A percentile compares a stretch with the other conserved stretches of the same genome.
phyloP scores from a whole-genome alignment of 2,888 invertebrate species.

The Glyphotaelius pellucidus region DNA sequence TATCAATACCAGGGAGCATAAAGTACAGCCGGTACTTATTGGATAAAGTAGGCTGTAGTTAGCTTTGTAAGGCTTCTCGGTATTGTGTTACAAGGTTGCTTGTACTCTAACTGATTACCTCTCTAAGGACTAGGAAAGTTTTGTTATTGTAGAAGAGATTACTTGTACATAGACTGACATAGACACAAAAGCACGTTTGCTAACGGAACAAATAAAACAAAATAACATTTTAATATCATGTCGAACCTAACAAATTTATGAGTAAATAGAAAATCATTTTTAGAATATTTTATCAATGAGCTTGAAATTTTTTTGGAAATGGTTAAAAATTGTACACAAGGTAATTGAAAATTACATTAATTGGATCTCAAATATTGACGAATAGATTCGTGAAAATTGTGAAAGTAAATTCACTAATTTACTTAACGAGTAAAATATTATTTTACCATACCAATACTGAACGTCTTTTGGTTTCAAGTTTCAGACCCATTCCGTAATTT shows the following conservation, averaged over 20 bases:
- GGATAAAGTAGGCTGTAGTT: background rate
- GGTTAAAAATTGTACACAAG: background rate
- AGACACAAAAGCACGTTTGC: background rate
- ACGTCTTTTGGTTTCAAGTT: background rate
- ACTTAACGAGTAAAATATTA: background rate
- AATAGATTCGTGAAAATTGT: background rate
- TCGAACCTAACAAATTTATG: background rate
- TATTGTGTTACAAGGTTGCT: conserved; percentile 17
- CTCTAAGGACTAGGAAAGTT: background rate
- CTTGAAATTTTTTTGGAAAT: background rate
- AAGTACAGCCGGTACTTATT: conserved; percentile 2
- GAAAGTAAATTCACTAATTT: background rate
- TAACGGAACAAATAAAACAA: background rate
- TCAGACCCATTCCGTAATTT: background rate
- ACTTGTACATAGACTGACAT: background rate
- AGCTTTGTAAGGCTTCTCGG: conserved; percentile 7
- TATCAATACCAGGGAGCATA: background rate
- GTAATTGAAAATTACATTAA: background rate
- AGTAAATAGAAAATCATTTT: background rate
- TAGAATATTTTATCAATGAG: background rate
- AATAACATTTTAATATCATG: background rate
- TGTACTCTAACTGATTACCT: background rate
- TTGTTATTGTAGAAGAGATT: background rate
- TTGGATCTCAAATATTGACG: too few species aligned
- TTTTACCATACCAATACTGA: background rate